Evolutionary conservation across 2,797 vertebrate species (phyloP), one percentile per base, ranked within the genome.

Genomic region (Rhodeus uyekii): DNA sequence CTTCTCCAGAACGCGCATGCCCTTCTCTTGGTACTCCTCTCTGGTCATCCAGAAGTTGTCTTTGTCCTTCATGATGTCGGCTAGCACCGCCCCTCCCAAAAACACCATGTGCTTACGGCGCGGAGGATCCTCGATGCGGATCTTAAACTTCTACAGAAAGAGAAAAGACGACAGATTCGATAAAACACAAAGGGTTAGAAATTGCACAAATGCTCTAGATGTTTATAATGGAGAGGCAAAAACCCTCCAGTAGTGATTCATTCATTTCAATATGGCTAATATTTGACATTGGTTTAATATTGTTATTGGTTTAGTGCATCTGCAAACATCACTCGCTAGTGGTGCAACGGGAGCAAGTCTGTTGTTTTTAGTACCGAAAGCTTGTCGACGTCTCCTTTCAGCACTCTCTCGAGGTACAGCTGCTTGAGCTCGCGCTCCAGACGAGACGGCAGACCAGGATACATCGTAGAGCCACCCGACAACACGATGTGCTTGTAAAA

Each of bases 31-130:
- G 93, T 99, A 99, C 89, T 99, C 98, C 90, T 98, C 95, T 81
- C 97, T 93, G 87, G 97, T 99, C 95, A 99, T 96, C 98, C 98
- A 99, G 93, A 99, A 99, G 96, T 97, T 98, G 94, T 99, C 98
- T 94, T 99, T 99, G 96, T 99, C 98, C 92, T 99, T 99, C 98
- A 99, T 99, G 95, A 99, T 99, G 92, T 99, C 98, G 3, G 98
- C 98, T 63, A 99, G 95, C 82, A 99, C 98, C 0, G 98, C 98
- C 0, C 98, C 98, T 0, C 98, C 98, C 91, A 99, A 92, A 89
- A 99, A 99, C 87, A 99, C 98, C 98, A 99, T 99, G 95, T 99
- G 98, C 93, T 99, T 99, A 89, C 98, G 95, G 68, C 95, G 91
- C 76, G 95, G 94, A 79, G 95, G 95, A 84, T 95, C 95, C 87